Base-by-base conservation (phyloP, 2,797 vertebrate species). In the Lithobates pipiens region DNA sequence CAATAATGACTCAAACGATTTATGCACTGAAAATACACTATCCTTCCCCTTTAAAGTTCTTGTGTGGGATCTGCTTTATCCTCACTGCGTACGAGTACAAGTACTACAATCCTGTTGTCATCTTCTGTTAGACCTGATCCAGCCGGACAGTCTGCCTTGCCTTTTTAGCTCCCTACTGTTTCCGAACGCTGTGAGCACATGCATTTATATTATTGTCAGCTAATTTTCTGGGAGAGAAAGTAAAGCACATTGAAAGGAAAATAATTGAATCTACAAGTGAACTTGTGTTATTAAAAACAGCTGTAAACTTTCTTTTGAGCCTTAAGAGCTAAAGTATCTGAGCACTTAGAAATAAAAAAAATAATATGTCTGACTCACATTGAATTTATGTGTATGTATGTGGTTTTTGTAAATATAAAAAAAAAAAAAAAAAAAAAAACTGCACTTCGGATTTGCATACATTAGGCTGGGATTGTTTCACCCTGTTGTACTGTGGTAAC, bases 141-240 rank as follows among this genome's bases (percentile, higher is more conserved):
- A 23, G 77, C 65, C 29, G 61, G 39, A 69, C 39, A 13, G 77
- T 25, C 65, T 65, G 34, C 15, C 42, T 9, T 25, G 0, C 79
- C 50, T 39, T 3, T 36, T 10, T 67, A 21, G n/a, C 23, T 81
- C 34, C 67, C 75, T 3, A 25, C 77, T 72, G 76, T 71, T 44
- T 13, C 9, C 7, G 67, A 27, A 46, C 6, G 27, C 9, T 9
- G n/a, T 29, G 36, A 76, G 29, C 71, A 57, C 77, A 29, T 18
- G 15, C 79, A 86, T 86, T 50, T 77, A 42, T 77, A 81, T 57
- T 81, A 71, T 76, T 86, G 85, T 76, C 85, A 77, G 85, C 70
- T 86, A 77, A 86, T 86, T 86, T 81, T 63, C 72, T 44, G 84
- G 23, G 36, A 81, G 75, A 76, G 32, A 86, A 76, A 13, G 73